Conservation (phyloP, 35 echinoderm and acorn worm genomes). For the Apostichopus japonicus region DNA sequence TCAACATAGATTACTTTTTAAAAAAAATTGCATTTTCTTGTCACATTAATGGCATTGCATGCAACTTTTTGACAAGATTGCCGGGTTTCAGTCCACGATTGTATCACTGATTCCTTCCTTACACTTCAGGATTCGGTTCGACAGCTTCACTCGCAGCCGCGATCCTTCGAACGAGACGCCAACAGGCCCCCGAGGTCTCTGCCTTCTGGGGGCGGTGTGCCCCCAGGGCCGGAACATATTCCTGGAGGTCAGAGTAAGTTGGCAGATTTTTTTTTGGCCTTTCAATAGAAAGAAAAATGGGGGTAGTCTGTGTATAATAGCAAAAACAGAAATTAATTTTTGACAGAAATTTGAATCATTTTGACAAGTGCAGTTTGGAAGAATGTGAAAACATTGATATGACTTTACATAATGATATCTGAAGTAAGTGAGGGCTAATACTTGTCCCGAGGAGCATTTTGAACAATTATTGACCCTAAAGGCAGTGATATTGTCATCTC, state of each 20-base stretch:
- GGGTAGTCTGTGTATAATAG: no score
- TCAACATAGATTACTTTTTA: no score
- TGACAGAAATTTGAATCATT: not conserved
- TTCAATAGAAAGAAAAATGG: no score
- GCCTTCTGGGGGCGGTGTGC: not conserved
- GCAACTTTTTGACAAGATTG: no score
- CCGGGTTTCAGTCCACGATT: no score
- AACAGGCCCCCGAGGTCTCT: conserved; percentile 21
- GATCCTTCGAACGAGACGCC: conserved; percentile 6
- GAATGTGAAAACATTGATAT: not conserved
- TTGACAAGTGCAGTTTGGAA: not conserved
- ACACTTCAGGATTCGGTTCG: conserved; percentile 46
- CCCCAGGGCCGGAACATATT: not conserved
- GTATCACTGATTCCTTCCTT: not conserved
- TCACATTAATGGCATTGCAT: no score
- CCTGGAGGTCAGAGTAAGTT: conserved; percentile 2
- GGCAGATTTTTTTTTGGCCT: not conserved
- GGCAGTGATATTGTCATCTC: no score
- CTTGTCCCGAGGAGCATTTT: no score
- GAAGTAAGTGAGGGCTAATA: no score
- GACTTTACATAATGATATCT: not conserved
- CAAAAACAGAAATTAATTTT: not conserved
- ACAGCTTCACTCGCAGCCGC: conserved; percentile 41
- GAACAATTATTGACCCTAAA: no score
- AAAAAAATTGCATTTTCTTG: no score